Base-by-base conservation (phyloP, 2,888 invertebrate genomes). In the Sipha maydis region DNA sequence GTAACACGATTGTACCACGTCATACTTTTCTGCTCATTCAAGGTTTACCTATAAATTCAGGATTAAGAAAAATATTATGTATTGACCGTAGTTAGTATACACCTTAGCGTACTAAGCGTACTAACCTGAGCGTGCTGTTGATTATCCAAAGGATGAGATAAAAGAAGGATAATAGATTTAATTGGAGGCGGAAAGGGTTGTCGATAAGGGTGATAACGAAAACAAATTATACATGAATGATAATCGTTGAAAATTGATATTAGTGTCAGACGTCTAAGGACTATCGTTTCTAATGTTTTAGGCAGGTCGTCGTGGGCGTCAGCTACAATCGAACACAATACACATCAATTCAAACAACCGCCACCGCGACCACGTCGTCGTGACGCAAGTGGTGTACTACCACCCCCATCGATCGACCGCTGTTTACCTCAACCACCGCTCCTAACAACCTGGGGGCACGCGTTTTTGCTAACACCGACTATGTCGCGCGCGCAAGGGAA, bases 251-350 rank as follows among this genome's bases (percentile, higher is more conserved):
- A 48, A 38, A 77, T 77, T 28, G 38, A 75, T 61, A 61, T 61
- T 71, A 31, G 21, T 28, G 71, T 71, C 28, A 11, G 71, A 31
- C 71, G 31, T 4, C 71, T 1, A 3, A 11, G 69, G 28, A 28
- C 69, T 28, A 71, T 54, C 34, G 31, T 56, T 71, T 71, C n/a
- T 69, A 28, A 31, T 71, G n/a, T 28, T 77, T 85, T 38, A 25
- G 80, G 48, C 61, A 75, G 41, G 75, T 82, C 73, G 80, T 75
- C 71, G 71, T 88, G 88, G 75, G 88, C 80, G 88, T 88, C 75
- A 56, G 80, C 73, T 28, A 79, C 71, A 78, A 28, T 69, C 85
- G n/a, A 28, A 71, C 54, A 77, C 85, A 34, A 28, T 41, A 34
- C 67, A 34, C 56, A 19, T 56, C 76, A 75, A 19, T 84, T 19